Base-by-base conservation (phyloP, 1,140 invertebrate genomes). In the Armadillidium nasatum region DNA sequence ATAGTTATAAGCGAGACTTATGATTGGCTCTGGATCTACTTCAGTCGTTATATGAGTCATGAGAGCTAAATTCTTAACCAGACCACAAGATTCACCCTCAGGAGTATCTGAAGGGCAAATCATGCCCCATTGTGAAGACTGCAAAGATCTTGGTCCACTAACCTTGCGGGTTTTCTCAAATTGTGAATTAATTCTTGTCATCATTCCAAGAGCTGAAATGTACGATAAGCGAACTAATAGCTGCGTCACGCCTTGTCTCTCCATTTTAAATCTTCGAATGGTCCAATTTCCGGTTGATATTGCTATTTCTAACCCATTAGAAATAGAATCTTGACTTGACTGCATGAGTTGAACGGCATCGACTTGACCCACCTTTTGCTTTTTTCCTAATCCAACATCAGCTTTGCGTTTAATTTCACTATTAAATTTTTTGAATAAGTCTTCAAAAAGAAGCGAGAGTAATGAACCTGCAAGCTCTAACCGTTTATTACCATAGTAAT, bases 161-260 rank as follows among this genome's bases (percentile, higher is more conserved):
- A 99, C 97, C 88, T 99, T 99, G 22, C 97, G 87, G 0, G 96
- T 97, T 85, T 99, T 99, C 83, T 99, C 98, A 87, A 99, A 99
- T 83, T 99, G n/a, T n/a, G n/a, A n/a, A n/a, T n/a, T n/a, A n/a
- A n/a, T n/a, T n/a, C n/a, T n/a, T n/a, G n/a, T n/a, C n/a, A n/a
- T n/a, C n/a, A n/a, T n/a, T n/a, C n/a, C n/a, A n/a, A n/a, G n/a
- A n/a, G n/a, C n/a, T n/a, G n/a, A n/a, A n/a, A n/a, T n/a, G n/a
- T n/a, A n/a, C n/a, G n/a, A n/a, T n/a, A n/a, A n/a, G n/a, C n/a
- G 98, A 9, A 96, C 99, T 0, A 99, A 85, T 4, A 99, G 94
- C 87, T 99, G 97, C 0, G 97, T 99, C 0, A 99, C 97, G 0
- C 97, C 98, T 78, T 94, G 91, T 74, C 97, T 88, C 84, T 99